Evolutionary conservation across 2,888 invertebrate genomes (phyloP).

Genomic region (Pandemis heparana): DNA sequence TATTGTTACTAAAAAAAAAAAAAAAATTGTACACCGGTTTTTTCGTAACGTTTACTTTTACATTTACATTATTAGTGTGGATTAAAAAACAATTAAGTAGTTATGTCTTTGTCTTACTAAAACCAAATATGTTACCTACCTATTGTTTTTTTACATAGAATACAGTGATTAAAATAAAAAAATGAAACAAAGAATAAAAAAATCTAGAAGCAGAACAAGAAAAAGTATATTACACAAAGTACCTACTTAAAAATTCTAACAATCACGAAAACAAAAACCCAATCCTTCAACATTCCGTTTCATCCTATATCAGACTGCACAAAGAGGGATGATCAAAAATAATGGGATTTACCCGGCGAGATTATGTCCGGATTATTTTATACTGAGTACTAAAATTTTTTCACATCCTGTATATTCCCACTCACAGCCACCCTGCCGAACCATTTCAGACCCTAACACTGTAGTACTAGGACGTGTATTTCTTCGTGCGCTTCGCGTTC

Average conservation of each 20-base stretch:
- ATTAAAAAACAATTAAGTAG: no score
- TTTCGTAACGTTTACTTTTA: no score
- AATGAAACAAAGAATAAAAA: background rate
- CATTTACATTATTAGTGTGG: no score
- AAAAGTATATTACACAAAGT: no score
- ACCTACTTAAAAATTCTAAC: slow-evolving; percentile 5
- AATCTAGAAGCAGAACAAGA: background rate
- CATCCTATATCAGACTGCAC: slow-evolving; percentile 49
- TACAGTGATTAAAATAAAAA: background rate
- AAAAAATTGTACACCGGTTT: no score
- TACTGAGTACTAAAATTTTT: slow-evolving; percentile 74
- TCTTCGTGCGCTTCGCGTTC: slow-evolving; percentile 31
- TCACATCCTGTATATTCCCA: slow-evolving; percentile 50
- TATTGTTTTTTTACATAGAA: no score
- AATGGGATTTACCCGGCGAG: slow-evolving; percentile 83
- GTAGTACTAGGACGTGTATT: slow-evolving; percentile 48
- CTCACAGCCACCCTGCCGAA: background rate
- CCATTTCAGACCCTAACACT: slow-evolving; percentile 44
- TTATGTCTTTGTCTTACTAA: no score
- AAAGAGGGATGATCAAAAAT: slow-evolving; percentile 76
- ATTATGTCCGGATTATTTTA: slow-evolving; percentile 84
- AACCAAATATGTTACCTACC: no score
- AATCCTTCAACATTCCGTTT: slow-evolving; percentile 47
- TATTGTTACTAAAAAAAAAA: no score
- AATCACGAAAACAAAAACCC: slow-evolving; percentile 33